These are phyloP conservation scores for Chionis minor DNA, from an alignment of 2,113 vertebrate species.

Conservation along the genomic window DNA sequence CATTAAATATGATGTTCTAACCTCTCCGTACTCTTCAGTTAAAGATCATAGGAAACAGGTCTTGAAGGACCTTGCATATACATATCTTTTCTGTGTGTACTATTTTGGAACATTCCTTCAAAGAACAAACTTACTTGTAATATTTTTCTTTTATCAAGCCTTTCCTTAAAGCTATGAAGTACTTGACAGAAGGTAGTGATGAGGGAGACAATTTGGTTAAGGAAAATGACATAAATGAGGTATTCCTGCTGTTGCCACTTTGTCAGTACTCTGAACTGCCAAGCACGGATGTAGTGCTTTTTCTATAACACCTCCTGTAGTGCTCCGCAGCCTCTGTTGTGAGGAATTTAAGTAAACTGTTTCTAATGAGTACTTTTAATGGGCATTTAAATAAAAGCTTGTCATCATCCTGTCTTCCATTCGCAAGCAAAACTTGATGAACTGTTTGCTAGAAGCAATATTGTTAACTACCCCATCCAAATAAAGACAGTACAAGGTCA, in stretches of 20 bases:
- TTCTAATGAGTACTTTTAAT: background rate
- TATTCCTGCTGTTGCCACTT: slow-evolving; percentile 6
- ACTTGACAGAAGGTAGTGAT: background rate
- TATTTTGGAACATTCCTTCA: background rate
- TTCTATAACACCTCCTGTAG: background rate
- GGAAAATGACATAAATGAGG: slow-evolving; percentile 10
- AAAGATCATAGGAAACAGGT: background rate
- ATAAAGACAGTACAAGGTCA: background rate
- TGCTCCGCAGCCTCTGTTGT: background rate
- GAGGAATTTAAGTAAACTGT: slow-evolving; percentile 5
- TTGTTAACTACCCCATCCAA: background rate
- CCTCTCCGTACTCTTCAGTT: background rate
- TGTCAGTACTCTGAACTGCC: background rate
- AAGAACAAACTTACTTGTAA: background rate
- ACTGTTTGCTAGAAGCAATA: background rate
- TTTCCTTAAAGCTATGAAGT: background rate
- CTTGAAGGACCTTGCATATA: background rate
- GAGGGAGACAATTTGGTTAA: background rate
- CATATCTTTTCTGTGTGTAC: rapidly evolving
- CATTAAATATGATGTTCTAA: background rate
- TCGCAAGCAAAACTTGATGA: background rate
- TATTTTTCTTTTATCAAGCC: background rate
- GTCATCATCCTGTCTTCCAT: background rate
- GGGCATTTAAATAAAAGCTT: background rate
- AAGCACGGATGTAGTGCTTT: background rate